Evolutionary conservation across 2,888 invertebrate genomes (phyloP).

Genomic region (Cephus sareptanus): DNA sequence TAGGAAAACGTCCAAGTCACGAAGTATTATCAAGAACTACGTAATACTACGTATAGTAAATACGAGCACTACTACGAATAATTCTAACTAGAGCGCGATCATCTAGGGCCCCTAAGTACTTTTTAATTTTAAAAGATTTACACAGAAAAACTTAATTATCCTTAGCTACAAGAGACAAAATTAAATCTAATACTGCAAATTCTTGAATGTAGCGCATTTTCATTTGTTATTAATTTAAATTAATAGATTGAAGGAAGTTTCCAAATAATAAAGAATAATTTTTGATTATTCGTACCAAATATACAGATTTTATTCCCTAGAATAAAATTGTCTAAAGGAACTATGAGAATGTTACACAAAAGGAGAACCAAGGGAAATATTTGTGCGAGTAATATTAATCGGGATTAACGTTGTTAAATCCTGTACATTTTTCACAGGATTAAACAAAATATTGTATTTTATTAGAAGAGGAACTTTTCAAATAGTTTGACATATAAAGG

Average conservation of each 20-base stretch:
- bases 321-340: background rate
- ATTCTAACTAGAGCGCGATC: background rate
- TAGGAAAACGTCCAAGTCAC: background rate
- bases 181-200: background rate
- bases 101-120: background rate
- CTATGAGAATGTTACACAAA: background rate
- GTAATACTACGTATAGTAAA: background rate
- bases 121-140: background rate
- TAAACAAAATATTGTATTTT: background rate
- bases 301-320: background rate
- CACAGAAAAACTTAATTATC: background rate
- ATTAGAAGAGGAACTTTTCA: background rate
- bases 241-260: background rate
- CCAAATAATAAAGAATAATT: background rate
- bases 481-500: background rate
- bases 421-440: background rate
- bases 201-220: background rate
- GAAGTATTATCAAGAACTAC: background rate
- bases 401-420: background rate
- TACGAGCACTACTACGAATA: background rate
- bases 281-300: background rate
- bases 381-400: background rate
- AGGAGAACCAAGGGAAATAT: background rate
- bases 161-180: background rate
- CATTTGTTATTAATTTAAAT: background rate